Percentiles rank a stretch among this genome's conserved stretches.
These are phyloP conservation scores for Isaurus tuberculatus DNA, from an alignment of 92 coral and sea anemone species.

Conservation along the genomic window DNA sequence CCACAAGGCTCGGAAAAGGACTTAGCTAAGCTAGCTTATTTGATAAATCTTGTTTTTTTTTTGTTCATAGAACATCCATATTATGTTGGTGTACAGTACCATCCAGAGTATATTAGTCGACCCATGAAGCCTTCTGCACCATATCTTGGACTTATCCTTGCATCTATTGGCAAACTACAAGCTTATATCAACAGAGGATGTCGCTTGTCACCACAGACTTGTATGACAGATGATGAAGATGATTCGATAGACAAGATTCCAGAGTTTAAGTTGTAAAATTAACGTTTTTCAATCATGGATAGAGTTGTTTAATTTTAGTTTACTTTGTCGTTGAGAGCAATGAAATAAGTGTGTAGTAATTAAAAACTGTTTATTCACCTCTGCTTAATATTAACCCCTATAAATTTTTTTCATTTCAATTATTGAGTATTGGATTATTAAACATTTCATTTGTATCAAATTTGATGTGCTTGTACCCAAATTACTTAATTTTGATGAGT, in stretches of 20 bases:
- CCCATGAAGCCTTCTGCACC: constrained; percentile 98
- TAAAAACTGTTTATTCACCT: no score
- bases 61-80: constrained; percentile 84
- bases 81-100: constrained; percentile 96
- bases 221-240: constrained; percentile 75
- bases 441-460: no score
- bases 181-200: constrained; percentile 89
- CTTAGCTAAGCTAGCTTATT: no score
- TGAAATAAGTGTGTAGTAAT: no score
- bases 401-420: no score
- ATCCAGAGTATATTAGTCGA: constrained; percentile 96
- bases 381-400: no score
- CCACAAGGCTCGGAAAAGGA: no score
- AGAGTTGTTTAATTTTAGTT: neutral
- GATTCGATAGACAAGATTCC: constrained; percentile 41
- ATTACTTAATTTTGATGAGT: no score
- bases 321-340: neutral
- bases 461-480: no score
- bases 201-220: constrained; percentile 89
- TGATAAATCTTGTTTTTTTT: neutral
- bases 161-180: constrained; percentile 88
- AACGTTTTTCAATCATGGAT: neutral
- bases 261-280: constrained; percentile 39
- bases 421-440: no score
- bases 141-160: constrained; percentile 92